Evolutionary conservation across 2,888 invertebrate species (phyloP), one percentile per base, ranked within the genome.

Genomic region (Macropis europaea): DNA sequence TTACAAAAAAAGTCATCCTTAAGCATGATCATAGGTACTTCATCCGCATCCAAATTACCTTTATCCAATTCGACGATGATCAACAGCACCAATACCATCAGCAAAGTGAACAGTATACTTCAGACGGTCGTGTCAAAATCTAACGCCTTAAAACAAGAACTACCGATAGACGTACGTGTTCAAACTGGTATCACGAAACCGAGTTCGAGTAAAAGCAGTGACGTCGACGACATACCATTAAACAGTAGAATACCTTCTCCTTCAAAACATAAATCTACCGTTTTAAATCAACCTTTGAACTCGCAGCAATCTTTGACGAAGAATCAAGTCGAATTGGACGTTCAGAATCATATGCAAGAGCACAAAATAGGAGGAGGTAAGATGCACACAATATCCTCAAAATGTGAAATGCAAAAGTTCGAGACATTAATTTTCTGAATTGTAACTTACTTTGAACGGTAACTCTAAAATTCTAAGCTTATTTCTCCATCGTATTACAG

Each of bases 351-450:
- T 69, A 87, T 85, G 57, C 89, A 83, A 57, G 90, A 90, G 70
- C 89, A 89, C 84, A 90, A 90, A 87, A 90, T 89, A 77, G 89
- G 89, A 66, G 89, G 90, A 87, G 90, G 90, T 89, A 81, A 84
- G 73, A 64, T 60, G n/a, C 40, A 28, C 43, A n/a, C 22, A 40
- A 53, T 50, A 9, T n/a, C 28, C 40, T 3, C 5, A 2, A 40
- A 42, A 19, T 48, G 28, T 32, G 24, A 6, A 28, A 17, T 28
- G 7, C 4, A 53, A 36, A 7, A 32, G n/a, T n/a, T n/a, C n/a
- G n/a, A n/a, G n/a, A n/a, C n/a, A n/a, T n/a, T n/a, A n/a, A n/a
- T n/a, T n/a, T n/a, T n/a, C n/a, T n/a, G n/a, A n/a, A n/a, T n/a
- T n/a, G n/a, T n/a, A n/a, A n/a, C n/a, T n/a, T n/a, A n/a, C n/a